Base-by-base conservation (phyloP, 2,888 invertebrate genomes). In the Sarcophaga subvicina region DNA sequence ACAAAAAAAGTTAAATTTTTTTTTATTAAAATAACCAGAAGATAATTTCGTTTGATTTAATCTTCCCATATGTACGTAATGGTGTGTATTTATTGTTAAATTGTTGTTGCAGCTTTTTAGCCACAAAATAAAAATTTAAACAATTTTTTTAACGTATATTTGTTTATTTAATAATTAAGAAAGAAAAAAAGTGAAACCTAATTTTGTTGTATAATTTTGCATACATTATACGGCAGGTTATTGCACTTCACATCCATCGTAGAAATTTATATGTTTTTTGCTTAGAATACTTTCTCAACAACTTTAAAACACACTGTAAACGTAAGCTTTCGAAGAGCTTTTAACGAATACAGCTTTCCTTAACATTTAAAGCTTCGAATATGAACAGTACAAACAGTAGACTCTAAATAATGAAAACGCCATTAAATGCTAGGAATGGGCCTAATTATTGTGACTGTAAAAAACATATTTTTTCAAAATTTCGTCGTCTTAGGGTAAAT, bases 221-320 rank as follows among this genome's bases (percentile, higher is more conserved):
- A 49, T 69, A 22, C 67, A 54, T 80, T 37, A 63, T 37, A n/a
- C 6, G 14, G 17, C 49, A 6, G 27, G 62, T 81, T 45, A 69
- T 63, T 76, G 81, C 63, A 63, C 81, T 81, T 54, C n/a, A 54
- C 27, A 75, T 75, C 45, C 20, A 25, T 20, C 14, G 54, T 14
- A 54, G 12, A 54, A 54, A 49, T 59, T 6, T 67, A 27, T 62
- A 47, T 64, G n/a, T 64, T 17, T 66, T 66, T 45, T 45, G 54
- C 64, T 37, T 25, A 27, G 10, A 54, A 75, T 22, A 37, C 69
- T 81, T 76, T 5, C 59, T 25, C 45, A n/a, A 6, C 45, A n/a
- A 6, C 5, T 70, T 70, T 45, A 54, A 59, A 11, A 54, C 14
- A 69, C 76, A 82, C 81, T 82, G 81, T 82, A n/a, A 45, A 59